Conservation (phyloP, 2,113 vertebrate genomes). For the Probosciger aterrimus region DNA sequence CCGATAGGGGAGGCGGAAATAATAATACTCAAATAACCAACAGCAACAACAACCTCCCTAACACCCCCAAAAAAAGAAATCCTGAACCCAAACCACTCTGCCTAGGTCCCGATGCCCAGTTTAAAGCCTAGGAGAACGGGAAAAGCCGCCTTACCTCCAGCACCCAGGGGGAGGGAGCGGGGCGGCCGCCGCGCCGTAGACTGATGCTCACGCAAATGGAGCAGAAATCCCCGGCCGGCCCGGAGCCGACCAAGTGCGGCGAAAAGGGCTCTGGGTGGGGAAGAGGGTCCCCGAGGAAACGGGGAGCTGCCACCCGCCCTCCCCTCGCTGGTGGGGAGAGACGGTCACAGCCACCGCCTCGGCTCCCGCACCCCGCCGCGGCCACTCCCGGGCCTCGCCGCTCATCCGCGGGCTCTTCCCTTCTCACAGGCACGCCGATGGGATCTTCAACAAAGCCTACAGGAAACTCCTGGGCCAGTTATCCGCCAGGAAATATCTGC, state of each 20-base stretch:
- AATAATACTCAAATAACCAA: not conserved
- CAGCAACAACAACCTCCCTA: not conserved
- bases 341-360: not conserved
- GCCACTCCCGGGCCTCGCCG: not conserved
- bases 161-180: not conserved
- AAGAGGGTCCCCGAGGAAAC: not conserved
- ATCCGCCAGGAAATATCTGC: slow-evolving; percentile 91
- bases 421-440: slow-evolving; percentile 84
- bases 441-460: slow-evolving; percentile 94
- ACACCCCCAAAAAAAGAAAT: not conserved
- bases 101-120: not conserved
- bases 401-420: not conserved
- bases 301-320: not conserved
- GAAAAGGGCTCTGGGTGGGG: not conserved
- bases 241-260: not conserved
- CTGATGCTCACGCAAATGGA: not conserved
- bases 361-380: not conserved
- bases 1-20: not conserved
- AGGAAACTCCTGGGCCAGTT: slow-evolving; percentile 90
- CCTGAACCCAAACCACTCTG: not conserved
- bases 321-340: not conserved
- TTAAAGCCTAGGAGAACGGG: not conserved
- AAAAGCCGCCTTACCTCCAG: slow-evolving; percentile 35
- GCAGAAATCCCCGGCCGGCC: not conserved
- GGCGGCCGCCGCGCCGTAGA: not conserved